A percentile compares a stretch with the other conserved stretches of the same genome.
Evolutionary conservation across 1,140 invertebrate genomes (phyloP).

Genomic region (Probaryconus sp.): DNA sequence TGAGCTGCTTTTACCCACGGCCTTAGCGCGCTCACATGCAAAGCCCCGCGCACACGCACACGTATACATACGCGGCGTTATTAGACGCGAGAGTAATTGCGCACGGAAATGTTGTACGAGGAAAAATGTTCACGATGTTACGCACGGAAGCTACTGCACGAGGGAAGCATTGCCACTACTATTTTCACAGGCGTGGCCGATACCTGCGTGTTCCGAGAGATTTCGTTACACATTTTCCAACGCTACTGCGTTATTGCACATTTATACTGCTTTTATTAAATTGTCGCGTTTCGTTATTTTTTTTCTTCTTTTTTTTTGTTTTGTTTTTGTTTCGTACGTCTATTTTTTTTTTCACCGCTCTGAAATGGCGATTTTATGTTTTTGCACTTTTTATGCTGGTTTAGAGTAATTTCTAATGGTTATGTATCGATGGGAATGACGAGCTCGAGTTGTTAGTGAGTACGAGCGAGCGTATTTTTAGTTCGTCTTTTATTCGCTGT

Average conservation of each 20-base stretch:
- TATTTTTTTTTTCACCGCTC: too few species aligned
- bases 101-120: slow-evolving; percentile 61
- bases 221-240: slow-evolving; percentile 52
- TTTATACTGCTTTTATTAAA: slow-evolving; percentile 51
- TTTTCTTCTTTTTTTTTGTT: slow-evolving; percentile 9
- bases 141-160: slow-evolving; percentile 59
- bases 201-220: slow-evolving; percentile 45
- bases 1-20: slow-evolving; percentile 34
- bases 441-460: not conserved
- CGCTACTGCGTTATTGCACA: slow-evolving; percentile 33
- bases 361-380: slow-evolving; percentile 4
- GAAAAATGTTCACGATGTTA: slow-evolving; percentile 61
- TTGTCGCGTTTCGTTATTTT: slow-evolving; percentile 46
- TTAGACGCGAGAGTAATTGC: slow-evolving; percentile 62
- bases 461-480: slow-evolving; percentile 23
- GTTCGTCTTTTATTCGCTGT: slow-evolving; percentile 23
- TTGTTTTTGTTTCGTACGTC: slow-evolving; percentile 7
- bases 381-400: slow-evolving; percentile 18
- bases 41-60: slow-evolving; percentile 27
- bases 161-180: slow-evolving; percentile 58
- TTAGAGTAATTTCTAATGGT: slow-evolving; percentile 31
- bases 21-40: slow-evolving; percentile 30
- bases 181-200: slow-evolving; percentile 55
- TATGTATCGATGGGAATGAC: not conserved
- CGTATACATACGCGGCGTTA: slow-evolving; percentile 52